Percentiles rank a stretch among this genome's conserved stretches.
Conservation (phyloP, 2,888 invertebrate genomes). For the Diogma glabrata region DNA sequence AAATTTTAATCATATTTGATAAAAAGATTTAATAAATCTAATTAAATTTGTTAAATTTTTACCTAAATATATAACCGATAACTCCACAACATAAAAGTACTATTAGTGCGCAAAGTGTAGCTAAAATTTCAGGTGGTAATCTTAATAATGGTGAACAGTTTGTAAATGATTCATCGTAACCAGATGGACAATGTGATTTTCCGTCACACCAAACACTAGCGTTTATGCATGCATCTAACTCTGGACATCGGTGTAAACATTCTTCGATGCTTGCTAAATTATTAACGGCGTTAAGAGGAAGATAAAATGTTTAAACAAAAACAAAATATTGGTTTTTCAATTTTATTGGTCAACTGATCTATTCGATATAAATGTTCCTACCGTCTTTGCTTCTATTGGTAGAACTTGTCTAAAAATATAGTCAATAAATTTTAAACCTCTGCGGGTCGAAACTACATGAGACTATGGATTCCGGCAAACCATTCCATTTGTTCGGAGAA, state of each 20-base stretch:
- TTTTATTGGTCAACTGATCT: too few relatives aligned
- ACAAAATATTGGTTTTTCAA: too few relatives aligned
- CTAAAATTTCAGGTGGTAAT: constrained; percentile 62
- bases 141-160: constrained; percentile 69
- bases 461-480: too few relatives aligned
- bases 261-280: constrained; percentile 49
- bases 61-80: constrained; percentile 42
- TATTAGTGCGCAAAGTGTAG: constrained; percentile 40
- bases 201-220: constrained; percentile 74
- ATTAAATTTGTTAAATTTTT: constrained; percentile 17
- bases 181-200: constrained; percentile 62
- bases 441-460: too few relatives aligned
- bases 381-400: too few relatives aligned
- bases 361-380: too few relatives aligned
- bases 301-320: too few relatives aligned
- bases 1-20: background rate
- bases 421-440: too few relatives aligned
- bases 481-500: too few relatives aligned
- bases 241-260: constrained; percentile 64
- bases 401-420: too few relatives aligned
- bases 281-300: too few relatives aligned
- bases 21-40: background rate
- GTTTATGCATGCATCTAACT: constrained; percentile 70
- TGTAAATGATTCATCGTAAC: constrained; percentile 65
- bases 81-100: constrained; percentile 37